Evolutionary conservation across 2,888 invertebrate species (phyloP).

Genomic region (Acholoe squamosa): DNA sequence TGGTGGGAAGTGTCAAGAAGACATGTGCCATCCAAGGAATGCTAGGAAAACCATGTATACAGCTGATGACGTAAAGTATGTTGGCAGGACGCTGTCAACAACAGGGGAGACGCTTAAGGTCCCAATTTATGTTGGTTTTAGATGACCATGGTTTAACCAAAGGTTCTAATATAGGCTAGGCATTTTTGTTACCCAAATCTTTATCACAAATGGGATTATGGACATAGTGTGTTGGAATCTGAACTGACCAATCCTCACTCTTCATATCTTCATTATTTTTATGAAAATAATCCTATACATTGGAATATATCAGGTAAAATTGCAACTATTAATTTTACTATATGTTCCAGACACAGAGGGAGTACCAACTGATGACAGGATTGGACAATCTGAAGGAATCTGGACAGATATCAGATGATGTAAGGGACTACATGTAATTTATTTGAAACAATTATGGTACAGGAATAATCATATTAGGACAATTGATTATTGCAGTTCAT

Average conservation of each 20-base stretch:
- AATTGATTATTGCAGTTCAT: too few species aligned
- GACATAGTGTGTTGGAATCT: too few species aligned
- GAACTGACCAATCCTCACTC: too few species aligned
- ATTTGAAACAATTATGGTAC: too few species aligned
- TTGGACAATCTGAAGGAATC: background rate
- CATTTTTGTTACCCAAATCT: too few species aligned
- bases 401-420: background rate
- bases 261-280: too few species aligned
- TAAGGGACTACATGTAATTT: background rate
- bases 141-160: constrained; percentile 57
- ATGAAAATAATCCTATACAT: too few species aligned
- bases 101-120: constrained; percentile 4
- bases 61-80: constrained; percentile 59
- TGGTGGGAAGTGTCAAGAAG: constrained; percentile 27
- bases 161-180: too few species aligned
- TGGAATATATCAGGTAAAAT: too few species aligned
- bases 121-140: constrained; percentile 37
- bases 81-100: constrained; percentile 26
- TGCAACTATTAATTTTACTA: too few species aligned
- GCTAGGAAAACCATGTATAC: background rate
- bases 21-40: background rate
- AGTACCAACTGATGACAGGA: constrained; percentile 38
- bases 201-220: too few species aligned
- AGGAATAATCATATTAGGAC: too few species aligned
- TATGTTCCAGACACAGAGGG: background rate